These are phyloP conservation scores for Carapus acus DNA, from an alignment of 2,797 vertebrate species.

Conservation along the genomic window DNA sequence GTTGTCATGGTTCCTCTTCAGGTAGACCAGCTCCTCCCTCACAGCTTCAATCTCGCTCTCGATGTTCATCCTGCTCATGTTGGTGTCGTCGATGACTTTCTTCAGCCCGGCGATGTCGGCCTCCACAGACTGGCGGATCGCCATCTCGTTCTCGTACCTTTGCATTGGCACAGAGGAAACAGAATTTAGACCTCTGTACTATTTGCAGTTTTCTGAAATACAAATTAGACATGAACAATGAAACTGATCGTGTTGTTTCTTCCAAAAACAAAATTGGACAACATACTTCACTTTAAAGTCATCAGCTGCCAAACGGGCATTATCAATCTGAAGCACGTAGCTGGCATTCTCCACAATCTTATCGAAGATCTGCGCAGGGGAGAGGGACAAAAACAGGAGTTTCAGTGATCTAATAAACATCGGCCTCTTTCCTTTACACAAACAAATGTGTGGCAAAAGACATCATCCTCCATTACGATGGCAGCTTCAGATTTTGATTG, in stretches of 20 bases:
- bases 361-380: slow-evolving; percentile 75
- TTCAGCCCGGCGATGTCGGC: slow-evolving; percentile 81
- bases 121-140: slow-evolving; percentile 87
- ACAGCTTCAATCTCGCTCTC: slow-evolving; percentile 86
- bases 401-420: too few species aligned
- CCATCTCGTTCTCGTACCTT: slow-evolving; percentile 84
- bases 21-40: slow-evolving; percentile 84
- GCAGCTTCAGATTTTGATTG: slow-evolving; percentile 29
- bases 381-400: neutral
- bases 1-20: slow-evolving; percentile 84
- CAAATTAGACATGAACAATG: neutral
- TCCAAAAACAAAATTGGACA: neutral
- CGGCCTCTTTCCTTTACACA: neutral
- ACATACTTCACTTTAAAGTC: slow-evolving; percentile 92
- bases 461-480: slow-evolving; percentile 28
- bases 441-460: slow-evolving; percentile 29
- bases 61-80: slow-evolving; percentile 81
- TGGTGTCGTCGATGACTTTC: slow-evolving; percentile 88
- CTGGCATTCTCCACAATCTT: slow-evolving; percentile 79
- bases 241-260: too few species aligned
- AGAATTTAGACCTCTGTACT: too few species aligned
- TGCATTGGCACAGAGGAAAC: neutral
- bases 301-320: slow-evolving; percentile 86
- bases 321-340: slow-evolving; percentile 88
- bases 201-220: too few species aligned